A percentile compares a stretch with the other conserved stretches of the same genome.
phyloP scores from a whole-genome alignment of 2,113 vertebrate genomes.

The Osmerus mordax region DNA sequence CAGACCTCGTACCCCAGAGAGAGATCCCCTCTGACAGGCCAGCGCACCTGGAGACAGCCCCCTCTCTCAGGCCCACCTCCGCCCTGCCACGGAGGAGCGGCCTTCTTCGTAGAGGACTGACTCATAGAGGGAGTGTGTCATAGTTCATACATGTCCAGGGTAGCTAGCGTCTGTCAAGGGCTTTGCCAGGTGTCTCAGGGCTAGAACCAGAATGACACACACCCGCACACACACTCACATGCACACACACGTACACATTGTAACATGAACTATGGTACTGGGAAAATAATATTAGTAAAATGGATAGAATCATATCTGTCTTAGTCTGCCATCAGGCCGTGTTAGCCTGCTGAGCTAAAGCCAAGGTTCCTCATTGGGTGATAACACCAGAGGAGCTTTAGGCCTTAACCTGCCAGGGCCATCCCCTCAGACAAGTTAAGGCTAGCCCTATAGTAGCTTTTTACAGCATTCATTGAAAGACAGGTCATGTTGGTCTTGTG shows the following conservation, averaged over 20 bases:
- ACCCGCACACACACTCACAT: neutral
- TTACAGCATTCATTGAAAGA: too few species aligned
- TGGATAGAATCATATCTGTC: too few species aligned
- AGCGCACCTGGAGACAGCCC: neutral
- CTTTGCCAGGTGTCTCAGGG: neutral
- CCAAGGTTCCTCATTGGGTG: too few species aligned
- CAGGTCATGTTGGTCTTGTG: too few species aligned
- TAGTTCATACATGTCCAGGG: neutral
- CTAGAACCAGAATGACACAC: neutral
- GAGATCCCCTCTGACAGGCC: slow-evolving; percentile 4
- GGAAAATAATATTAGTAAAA: too few species aligned
- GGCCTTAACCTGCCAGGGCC: too few species aligned
- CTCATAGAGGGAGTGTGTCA: neutral
- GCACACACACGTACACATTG: neutral
- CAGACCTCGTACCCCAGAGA: neutral
- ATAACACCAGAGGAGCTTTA: too few species aligned
- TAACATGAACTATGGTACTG: too few species aligned
- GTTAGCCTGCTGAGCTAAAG: too few species aligned
- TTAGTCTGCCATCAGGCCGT: too few species aligned
- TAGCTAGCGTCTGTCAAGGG: neutral
- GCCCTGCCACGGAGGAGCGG: neutral
- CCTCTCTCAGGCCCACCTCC: neutral
- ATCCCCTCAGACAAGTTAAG: too few species aligned
- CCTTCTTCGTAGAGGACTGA: slow-evolving; percentile 2
- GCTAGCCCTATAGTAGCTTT: too few species aligned